These are phyloP conservation scores for Salvator merianae DNA, from an alignment of 2,113 vertebrate genomes.

Conservation along the genomic window DNA sequence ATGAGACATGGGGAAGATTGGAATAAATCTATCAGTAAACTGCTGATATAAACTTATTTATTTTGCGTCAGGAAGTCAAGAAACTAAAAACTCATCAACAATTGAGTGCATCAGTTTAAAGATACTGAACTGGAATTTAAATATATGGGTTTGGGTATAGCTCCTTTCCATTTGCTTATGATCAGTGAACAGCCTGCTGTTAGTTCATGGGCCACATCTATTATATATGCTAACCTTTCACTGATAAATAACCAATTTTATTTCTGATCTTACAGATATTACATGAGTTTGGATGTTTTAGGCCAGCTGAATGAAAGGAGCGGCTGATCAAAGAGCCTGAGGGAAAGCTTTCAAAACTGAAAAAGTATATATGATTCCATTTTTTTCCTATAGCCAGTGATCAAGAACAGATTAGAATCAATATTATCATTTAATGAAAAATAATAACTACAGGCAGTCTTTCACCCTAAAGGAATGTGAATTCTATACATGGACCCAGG, in stretches of 20 bases:
- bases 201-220: not conserved
- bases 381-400: not conserved
- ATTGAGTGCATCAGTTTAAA: not conserved
- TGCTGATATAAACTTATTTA: not conserved
- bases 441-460: not conserved
- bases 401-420: not conserved
- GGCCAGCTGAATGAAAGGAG: not conserved
- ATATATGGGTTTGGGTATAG: not conserved
- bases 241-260: not conserved
- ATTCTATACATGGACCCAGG: not conserved
- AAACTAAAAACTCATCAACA: not conserved
- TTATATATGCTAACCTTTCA: not conserved
- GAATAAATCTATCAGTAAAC: too few species aligned
- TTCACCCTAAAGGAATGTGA: constrained; percentile 39
- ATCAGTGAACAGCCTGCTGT: too few species aligned
- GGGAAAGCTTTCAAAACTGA: not conserved
- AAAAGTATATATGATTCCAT: not conserved
- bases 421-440: not conserved
- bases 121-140: not conserved
- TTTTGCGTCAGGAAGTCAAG: not conserved
- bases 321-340: not conserved
- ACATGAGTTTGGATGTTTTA: not conserved
- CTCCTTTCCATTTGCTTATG: not conserved
- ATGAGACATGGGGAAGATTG: not conserved
- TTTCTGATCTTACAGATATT: not conserved